A percentile compares a stretch with the other conserved stretches of the same genome.
Conservation (phyloP, 2,113 vertebrate species). For the Perca schrenkii region DNA sequence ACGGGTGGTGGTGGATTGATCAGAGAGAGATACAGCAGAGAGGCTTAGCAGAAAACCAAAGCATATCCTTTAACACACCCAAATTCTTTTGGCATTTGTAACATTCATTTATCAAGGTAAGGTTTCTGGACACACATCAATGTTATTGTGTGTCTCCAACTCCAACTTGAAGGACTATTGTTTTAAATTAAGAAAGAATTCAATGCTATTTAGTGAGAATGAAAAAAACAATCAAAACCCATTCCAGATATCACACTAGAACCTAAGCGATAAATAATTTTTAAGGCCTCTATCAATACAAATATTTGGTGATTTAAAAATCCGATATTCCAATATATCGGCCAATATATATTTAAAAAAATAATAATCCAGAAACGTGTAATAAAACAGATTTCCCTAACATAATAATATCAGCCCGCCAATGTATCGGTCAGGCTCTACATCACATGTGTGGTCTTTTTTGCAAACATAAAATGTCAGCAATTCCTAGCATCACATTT, state of each 20-base stretch:
- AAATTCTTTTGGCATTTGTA: conserved; percentile 15
- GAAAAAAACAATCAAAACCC: conserved; percentile 3
- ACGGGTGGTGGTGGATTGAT: conserved; percentile 20
- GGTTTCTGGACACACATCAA: not conserved
- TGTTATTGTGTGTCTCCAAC: not conserved
- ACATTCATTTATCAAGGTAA: not conserved
- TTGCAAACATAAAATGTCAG: conserved; percentile 49
- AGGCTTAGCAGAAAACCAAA: conserved; percentile 19
- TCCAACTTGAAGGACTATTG: not conserved
- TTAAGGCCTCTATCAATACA: too few relatives aligned
- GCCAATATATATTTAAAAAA: too few relatives aligned
- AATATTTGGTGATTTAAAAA: too few relatives aligned
- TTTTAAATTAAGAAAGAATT: conserved; percentile 11
- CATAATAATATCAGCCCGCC: too few relatives aligned
- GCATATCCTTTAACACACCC: conserved; percentile 13
- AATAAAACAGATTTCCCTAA: too few relatives aligned
- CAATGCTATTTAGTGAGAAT: not conserved
- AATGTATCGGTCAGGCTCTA: not conserved
- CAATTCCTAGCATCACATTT: conserved; percentile 52
- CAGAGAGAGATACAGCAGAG: conserved; percentile 43
- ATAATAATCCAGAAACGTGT: too few relatives aligned
- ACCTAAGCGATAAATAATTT: too few relatives aligned
- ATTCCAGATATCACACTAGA: not conserved
- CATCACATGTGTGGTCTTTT: conserved; percentile 20
- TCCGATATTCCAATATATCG: too few relatives aligned